phyloP scores from a whole-genome alignment of 2,888 invertebrate genomes.

The Polydrusus cervinus region DNA sequence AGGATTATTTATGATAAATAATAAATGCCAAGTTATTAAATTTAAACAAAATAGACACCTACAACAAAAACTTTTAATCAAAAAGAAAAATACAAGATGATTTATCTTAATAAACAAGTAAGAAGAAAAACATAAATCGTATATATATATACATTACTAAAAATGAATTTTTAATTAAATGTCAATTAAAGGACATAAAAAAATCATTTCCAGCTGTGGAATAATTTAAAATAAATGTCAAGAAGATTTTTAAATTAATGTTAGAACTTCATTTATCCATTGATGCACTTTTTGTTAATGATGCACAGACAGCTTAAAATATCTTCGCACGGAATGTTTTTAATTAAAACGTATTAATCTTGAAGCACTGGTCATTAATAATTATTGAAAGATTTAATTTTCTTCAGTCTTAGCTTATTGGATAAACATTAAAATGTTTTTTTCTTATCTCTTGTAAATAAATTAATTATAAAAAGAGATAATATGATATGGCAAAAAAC shows the following conservation, averaged over 20 bases:
- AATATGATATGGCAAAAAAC: too few relatives aligned
- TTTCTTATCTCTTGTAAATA: too few relatives aligned
- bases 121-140: not conserved
- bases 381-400: slow-evolving; percentile 5
- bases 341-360: slow-evolving; percentile 7
- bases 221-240: slow-evolving; percentile 3
- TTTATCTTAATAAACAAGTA: not conserved
- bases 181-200: slow-evolving; percentile 5
- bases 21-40: too few relatives aligned
- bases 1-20: too few relatives aligned
- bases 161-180: slow-evolving; percentile 6
- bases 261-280: not conserved
- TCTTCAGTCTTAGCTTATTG: not conserved
- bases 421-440: not conserved
- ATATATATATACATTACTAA: not conserved
- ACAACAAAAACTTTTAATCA: too few relatives aligned
- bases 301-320: not conserved
- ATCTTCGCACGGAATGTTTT: not conserved
- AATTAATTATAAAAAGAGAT: too few relatives aligned
- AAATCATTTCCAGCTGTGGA: not conserved
- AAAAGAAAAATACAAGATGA: not conserved
- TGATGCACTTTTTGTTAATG: slow-evolving; percentile 6
- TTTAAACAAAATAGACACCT: too few relatives aligned
- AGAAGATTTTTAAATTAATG: not conserved
- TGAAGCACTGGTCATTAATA: not conserved